Conservation (phyloP, 1,140 invertebrate species). For the Cheumatopsyche charites region DNA sequence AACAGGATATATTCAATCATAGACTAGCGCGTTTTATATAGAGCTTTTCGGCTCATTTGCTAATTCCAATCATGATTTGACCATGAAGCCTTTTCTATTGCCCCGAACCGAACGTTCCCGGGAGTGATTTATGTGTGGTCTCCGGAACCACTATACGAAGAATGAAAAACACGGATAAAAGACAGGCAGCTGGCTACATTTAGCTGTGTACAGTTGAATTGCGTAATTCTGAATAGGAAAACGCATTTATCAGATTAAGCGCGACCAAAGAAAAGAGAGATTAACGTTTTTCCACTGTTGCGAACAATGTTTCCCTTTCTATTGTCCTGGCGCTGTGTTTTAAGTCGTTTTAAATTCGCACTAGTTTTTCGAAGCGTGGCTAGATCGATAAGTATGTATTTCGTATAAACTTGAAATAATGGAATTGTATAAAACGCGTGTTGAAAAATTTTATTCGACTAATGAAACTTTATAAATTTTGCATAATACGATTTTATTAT, state of each 20-base stretch:
- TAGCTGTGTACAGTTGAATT: too few species aligned
- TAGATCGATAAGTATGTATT: too few species aligned
- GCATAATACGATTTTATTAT: too few species aligned
- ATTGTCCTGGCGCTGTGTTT: too few species aligned
- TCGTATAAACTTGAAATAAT: too few species aligned
- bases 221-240: slow-evolving; percentile 18
- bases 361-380: too few species aligned
- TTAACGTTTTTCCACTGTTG: neutral
- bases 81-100: neutral
- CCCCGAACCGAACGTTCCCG: slow-evolving; percentile 16
- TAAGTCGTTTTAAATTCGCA: too few species aligned
- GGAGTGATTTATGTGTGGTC: slow-evolving; percentile 14
- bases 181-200: neutral
- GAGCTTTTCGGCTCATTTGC: slow-evolving; percentile 25
- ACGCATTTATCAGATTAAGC: slow-evolving; percentile 33
- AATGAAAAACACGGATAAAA: slow-evolving; percentile 26
- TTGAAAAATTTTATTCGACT: too few species aligned
- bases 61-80: slow-evolving; percentile 26
- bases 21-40: slow-evolving; percentile 6
- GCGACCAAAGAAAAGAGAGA: neutral
- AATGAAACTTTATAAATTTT: too few species aligned
- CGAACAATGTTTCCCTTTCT: neutral
- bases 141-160: slow-evolving; percentile 15
- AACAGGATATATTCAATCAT: too few species aligned
- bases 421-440: too few species aligned